phyloP scores from a whole-genome alignment of 2,797 vertebrate species.

The Lycodopsis pacificus region DNA sequence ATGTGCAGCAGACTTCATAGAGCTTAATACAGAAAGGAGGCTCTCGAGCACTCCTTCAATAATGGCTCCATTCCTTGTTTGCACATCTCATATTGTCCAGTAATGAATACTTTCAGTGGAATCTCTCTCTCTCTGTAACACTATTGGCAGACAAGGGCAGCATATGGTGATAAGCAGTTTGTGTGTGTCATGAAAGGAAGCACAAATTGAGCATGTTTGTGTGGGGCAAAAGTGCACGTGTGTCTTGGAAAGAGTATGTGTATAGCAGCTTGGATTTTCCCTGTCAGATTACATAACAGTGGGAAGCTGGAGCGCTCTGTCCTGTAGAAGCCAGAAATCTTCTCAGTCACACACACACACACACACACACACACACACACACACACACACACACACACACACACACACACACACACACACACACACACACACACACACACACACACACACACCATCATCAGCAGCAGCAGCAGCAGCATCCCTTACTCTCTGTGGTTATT shows the following conservation, averaged over 20 bases:
- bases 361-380: neutral
- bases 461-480: no score
- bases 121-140: constrained; percentile 23
- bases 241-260: constrained; percentile 69
- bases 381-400: no score
- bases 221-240: constrained; percentile 59
- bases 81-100: constrained; percentile 63
- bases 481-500: neutral
- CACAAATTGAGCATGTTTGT: constrained; percentile 77
- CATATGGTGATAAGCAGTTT: constrained; percentile 83
- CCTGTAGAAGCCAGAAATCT: constrained; percentile 80
- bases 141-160: constrained; percentile 77
- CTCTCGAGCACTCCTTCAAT: constrained; percentile 3
- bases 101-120: constrained; percentile 55
- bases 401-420: no score
- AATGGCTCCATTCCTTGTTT: constrained; percentile 53
- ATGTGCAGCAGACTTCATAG: neutral
- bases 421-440: no score
- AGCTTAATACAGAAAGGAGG: neutral
- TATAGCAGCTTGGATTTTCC: constrained; percentile 77
- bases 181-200: constrained; percentile 67
- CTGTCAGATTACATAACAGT: constrained; percentile 86
- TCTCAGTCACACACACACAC: constrained; percentile 35
- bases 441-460: no score
- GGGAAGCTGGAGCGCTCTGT: constrained; percentile 79